A percentile compares a stretch with the other conserved stretches of the same genome.
Evolutionary conservation across 2,888 invertebrate genomes (phyloP).

Genomic region (Silvanus unidentatus): DNA sequence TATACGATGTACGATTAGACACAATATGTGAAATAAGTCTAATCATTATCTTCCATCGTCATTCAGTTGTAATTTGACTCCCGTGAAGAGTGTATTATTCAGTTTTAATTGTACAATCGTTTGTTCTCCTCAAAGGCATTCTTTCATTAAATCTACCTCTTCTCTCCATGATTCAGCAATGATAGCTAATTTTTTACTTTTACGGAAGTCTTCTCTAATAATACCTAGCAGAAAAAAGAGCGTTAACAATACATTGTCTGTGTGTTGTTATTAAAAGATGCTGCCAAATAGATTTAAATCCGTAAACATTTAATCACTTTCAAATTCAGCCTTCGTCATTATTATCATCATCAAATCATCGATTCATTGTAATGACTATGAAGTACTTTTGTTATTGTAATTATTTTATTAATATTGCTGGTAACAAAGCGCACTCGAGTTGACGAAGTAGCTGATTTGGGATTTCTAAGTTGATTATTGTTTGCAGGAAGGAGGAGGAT

Average conservation of each 20-base stretch:
- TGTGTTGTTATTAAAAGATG: no score
- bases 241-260: no score
- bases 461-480: no score
- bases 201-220: conserved; percentile 17
- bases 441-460: neutral
- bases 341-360: no score
- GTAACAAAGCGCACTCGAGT: neutral
- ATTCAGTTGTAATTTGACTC: conserved; percentile 28
- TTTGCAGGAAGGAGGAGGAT: no score
- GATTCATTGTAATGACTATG: no score
- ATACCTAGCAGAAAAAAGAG: no score
- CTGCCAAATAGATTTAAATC: no score
- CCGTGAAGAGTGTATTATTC: conserved; percentile 24
- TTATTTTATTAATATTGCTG: neutral
- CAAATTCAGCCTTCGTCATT: no score
- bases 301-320: no score
- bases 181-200: conserved; percentile 22
- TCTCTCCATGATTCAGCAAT: conserved; percentile 7
- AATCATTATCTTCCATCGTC: conserved; percentile 16
- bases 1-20: neutral
- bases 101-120: conserved; percentile 21
- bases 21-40: conserved; percentile 1
- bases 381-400: no score
- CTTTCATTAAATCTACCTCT: conserved; percentile 6
- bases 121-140: conserved; percentile 9